These are phyloP conservation scores for Chesias legatella DNA, from an alignment of 2,888 invertebrate species.

Conservation along the genomic window DNA sequence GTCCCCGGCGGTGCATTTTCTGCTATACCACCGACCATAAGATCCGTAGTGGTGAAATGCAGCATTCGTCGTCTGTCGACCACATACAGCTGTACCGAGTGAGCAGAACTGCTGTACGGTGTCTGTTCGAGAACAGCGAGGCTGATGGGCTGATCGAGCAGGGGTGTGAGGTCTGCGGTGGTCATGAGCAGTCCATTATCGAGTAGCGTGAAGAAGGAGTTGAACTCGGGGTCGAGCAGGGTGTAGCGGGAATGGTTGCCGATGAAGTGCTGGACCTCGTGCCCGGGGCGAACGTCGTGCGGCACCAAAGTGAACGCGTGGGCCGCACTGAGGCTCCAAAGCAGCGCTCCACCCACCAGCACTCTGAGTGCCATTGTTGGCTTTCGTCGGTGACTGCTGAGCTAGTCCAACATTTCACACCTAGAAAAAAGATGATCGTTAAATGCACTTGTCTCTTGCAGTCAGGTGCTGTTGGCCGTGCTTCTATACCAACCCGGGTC, in stretches of 20 bases:
- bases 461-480: too few relatives aligned
- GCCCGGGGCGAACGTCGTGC: slow-evolving; percentile 94
- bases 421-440: slow-evolving; percentile 42
- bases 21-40: slow-evolving; percentile 84
- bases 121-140: slow-evolving; percentile 90
- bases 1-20: slow-evolving; percentile 90
- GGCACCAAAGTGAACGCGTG: slow-evolving; percentile 85
- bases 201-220: slow-evolving; percentile 92
- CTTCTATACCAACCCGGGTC: too few relatives aligned
- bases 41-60: slow-evolving; percentile 84
- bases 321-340: slow-evolving; percentile 58
- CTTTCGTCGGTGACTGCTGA: slow-evolving; percentile 39
- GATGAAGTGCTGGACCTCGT: slow-evolving; percentile 90
- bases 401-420: slow-evolving; percentile 69
- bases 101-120: slow-evolving; percentile 88
- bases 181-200: slow-evolving; percentile 95
- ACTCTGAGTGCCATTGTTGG: slow-evolving; percentile 58
- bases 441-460: too few relatives aligned
- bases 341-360: slow-evolving; percentile 65
- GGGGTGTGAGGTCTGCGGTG: slow-evolving; percentile 89
- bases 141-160: slow-evolving; percentile 90
- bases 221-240: slow-evolving; percentile 87
- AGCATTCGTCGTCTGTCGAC: slow-evolving; percentile 91
- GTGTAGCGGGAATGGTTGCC: slow-evolving; percentile 78
- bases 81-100: slow-evolving; percentile 89